Conservation (phyloP, 2,113 vertebrate species). For the Percina caprodes region DNA sequence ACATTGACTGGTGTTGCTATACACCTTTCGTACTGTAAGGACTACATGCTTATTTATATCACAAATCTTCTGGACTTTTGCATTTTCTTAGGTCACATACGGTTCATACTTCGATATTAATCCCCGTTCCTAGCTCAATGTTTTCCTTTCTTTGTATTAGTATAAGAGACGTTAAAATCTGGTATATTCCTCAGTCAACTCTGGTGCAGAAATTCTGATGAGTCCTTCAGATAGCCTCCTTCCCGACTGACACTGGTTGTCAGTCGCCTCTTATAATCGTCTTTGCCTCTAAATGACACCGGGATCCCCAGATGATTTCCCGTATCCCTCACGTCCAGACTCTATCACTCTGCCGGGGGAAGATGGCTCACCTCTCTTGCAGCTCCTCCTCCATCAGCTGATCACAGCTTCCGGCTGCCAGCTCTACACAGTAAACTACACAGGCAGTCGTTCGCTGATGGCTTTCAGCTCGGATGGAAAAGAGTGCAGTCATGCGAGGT, state of each 20-base stretch:
- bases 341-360: conserved; percentile 73
- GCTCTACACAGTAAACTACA: no score
- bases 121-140: conserved; percentile 31
- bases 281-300: conserved; percentile 53
- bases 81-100: neutral
- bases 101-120: conserved; percentile 19
- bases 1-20: conserved; percentile 47
- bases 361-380: conserved; percentile 79
- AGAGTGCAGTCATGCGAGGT: neutral
- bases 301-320: conserved; percentile 46
- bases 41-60: neutral
- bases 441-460: neutral
- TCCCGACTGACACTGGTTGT: conserved; percentile 18
- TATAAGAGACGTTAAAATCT: conserved; percentile 31
- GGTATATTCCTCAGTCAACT: conserved; percentile 31
- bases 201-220: neutral
- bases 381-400: conserved; percentile 76
- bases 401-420: conserved; percentile 73
- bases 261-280: conserved; percentile 37
- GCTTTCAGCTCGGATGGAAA: neutral
- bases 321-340: conserved; percentile 39
- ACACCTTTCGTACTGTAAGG: neutral
- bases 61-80: neutral
- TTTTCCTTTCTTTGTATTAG: conserved; percentile 71
- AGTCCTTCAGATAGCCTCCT: conserved; percentile 10